phyloP scores from a whole-genome alignment of 2,113 vertebrate genomes.

The Thinocorus orbignyianus region DNA sequence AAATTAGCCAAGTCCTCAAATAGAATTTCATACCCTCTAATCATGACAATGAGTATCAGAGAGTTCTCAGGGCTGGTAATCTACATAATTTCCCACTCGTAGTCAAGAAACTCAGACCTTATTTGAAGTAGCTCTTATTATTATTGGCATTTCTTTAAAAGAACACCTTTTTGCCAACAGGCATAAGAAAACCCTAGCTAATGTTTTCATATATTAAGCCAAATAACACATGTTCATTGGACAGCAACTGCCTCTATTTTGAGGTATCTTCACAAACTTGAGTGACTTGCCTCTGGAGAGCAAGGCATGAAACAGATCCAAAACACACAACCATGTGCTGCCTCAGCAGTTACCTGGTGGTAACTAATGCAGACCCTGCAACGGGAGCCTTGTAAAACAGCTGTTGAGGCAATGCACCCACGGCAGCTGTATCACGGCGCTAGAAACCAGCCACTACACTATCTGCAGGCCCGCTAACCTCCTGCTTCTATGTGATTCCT shows the following conservation, averaged over 20 bases:
- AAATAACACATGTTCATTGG: slow-evolving; percentile 46
- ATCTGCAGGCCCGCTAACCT: neutral
- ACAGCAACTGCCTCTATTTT: slow-evolving; percentile 14
- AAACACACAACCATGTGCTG: neutral
- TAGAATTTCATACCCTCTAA: slow-evolving; percentile 50
- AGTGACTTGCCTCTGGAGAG: neutral
- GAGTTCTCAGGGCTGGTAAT: slow-evolving; percentile 48
- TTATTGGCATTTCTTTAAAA: slow-evolving; percentile 57
- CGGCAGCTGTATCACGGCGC: neutral
- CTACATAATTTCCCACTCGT: slow-evolving; percentile 57
- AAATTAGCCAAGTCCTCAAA: slow-evolving; percentile 49
- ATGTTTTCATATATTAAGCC: slow-evolving; percentile 21
- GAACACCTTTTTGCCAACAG: slow-evolving; percentile 36
- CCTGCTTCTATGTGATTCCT: neutral
- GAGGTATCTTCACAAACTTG: slow-evolving; percentile 1
- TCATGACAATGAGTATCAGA: slow-evolving; percentile 17
- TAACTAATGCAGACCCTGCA: neutral
- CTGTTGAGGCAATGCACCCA: neutral
- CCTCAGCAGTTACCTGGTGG: slow-evolving; percentile 7
- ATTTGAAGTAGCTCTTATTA: slow-evolving; percentile 59
- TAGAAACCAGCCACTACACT: neutral
- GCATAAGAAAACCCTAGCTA: slow-evolving; percentile 27
- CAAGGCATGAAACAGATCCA: slow-evolving; percentile 4
- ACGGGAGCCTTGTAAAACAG: neutral
- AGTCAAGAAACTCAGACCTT: slow-evolving; percentile 40